phyloP scores from a whole-genome alignment of 2,113 vertebrate species.

The Ptilonorhynchus violaceus region DNA sequence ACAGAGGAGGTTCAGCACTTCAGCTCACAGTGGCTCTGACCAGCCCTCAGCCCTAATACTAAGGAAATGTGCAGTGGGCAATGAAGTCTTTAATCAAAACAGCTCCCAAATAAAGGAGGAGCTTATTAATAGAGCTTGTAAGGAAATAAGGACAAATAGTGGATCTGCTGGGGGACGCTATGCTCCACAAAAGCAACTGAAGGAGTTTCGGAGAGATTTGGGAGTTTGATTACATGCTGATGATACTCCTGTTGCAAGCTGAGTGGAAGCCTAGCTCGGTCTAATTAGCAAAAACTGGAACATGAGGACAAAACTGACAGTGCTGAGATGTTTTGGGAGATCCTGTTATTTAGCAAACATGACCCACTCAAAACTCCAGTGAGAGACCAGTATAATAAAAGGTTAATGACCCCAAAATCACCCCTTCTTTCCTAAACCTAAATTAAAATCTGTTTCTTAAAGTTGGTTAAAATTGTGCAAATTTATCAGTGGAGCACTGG shows the following conservation, averaged over 20 bases:
- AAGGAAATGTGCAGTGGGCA: neutral
- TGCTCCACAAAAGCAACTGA: neutral
- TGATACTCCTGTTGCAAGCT: neutral
- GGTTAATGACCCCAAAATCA: neutral
- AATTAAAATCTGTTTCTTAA: neutral
- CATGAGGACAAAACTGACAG: neutral
- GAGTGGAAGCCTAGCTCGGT: neutral
- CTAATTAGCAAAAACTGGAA: constrained; percentile 5
- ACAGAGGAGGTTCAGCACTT: neutral
- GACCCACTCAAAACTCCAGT: neutral
- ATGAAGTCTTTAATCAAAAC: neutral
- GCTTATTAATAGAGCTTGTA: neutral
- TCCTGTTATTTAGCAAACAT: neutral
- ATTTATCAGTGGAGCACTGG: neutral
- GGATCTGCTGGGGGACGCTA: neutral
- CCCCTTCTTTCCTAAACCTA: neutral
- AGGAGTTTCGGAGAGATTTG: neutral
- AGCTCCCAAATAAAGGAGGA: neutral
- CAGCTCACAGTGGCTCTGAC: neutral
- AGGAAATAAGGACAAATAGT: neutral
- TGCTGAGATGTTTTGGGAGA: neutral
- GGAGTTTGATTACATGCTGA: neutral
- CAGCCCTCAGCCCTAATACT: neutral
- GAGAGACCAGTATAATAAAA: neutral
- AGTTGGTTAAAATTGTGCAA: neutral